phyloP scores from a whole-genome alignment of 2,113 vertebrate genomes.

The Serilophus lunatus region DNA sequence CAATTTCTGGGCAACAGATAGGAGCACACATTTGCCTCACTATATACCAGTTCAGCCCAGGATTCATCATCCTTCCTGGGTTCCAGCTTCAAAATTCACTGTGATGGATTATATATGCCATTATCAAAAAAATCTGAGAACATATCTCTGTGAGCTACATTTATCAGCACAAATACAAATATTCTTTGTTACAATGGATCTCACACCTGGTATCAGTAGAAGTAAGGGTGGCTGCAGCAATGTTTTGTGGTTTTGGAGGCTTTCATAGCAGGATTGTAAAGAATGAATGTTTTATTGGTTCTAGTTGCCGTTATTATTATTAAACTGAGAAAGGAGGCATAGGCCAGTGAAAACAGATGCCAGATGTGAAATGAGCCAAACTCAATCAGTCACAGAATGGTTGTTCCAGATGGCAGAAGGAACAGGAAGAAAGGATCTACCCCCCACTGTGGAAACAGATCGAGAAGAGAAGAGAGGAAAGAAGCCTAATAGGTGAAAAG shows the following conservation, averaged over 20 bases:
- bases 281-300: not conserved
- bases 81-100: not conserved
- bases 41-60: not conserved
- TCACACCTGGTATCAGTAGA: not conserved
- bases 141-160: not conserved
- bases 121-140: constrained; percentile 4
- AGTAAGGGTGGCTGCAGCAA: not conserved
- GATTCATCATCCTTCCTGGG: not conserved
- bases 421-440: not conserved
- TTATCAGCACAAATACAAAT: not conserved
- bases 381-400: not conserved
- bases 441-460: not conserved
- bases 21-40: not conserved
- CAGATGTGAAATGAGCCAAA: not conserved
- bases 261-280: not conserved
- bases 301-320: not conserved
- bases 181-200: not conserved
- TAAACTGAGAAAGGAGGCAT: not conserved
- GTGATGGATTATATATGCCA: not conserved
- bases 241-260: not conserved
- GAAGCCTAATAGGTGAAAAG: not conserved
- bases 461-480: not conserved
- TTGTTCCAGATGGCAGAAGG: not conserved
- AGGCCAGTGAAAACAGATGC: not conserved
- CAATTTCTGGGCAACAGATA: not conserved